Evolutionary conservation across 2,113 vertebrate genomes (phyloP), one percentile per base, ranked within the genome.

Genomic region (Forbesichthys agassizii): DNA sequence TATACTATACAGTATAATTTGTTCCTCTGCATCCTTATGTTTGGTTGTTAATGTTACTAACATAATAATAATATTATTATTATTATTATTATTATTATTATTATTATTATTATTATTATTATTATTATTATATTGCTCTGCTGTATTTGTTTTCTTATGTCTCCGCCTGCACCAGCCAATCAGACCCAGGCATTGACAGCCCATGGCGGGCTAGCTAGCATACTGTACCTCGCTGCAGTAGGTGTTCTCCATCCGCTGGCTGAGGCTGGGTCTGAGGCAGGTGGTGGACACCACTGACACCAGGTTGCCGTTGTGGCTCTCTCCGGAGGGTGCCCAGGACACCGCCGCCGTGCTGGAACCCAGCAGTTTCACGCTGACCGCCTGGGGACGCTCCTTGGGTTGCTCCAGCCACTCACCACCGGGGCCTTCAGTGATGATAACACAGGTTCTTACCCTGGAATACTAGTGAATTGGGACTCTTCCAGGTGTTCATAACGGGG

Each of bases 201-300:
- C 1, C 4, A 42, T 42, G 4, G 16, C 4, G 20, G 0, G 4
- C 64, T 3, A 20, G 20, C 20, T 20, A 20, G 20, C 20, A 20
- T 1, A 16, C 3, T 16, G 48, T 7, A 98, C 97, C 95, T 98
- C 90, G 0, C 82, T 90, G 85, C 97, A 99, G 86, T 95, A 99
- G 33, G 92, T 93, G 60, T 83, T 96, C 79, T 99, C 97, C 75
- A 98, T 96, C 77, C 96, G 91, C 88, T 97, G 97, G 63, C 92
- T 96, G 46, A 93, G 91, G 68, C 95, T 96, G 13, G 97, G 95
- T 13, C 94, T 94, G 69, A 93, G 92, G 76, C 97, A 99, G 33
- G 97, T 98, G 33, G 95, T 91, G 0, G 97, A 99, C 1, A 95
- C 77, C 63, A 99, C 94, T 0, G 97, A 98, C 82, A 98, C 93